Evolutionary conservation across 2,797 vertebrate genomes (phyloP).

Genomic region (Sebastes itinus): DNA sequence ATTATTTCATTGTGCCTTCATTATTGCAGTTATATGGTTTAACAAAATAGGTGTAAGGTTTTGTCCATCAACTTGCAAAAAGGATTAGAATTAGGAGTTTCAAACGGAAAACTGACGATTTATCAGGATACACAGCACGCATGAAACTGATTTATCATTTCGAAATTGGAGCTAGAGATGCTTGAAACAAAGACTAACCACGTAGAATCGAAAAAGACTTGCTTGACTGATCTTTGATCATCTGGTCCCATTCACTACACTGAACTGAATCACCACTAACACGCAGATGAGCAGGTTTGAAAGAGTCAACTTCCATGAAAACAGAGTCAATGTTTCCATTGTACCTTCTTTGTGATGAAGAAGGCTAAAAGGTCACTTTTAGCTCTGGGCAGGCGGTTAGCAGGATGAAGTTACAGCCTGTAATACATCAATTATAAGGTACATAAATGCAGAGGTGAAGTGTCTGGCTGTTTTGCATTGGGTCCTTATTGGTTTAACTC

Average conservation of each 20-base stretch:
- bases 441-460: background rate
- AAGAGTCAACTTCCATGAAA: conserved; percentile 11
- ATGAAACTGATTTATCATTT: conserved; percentile 10
- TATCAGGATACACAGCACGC: background rate
- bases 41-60: background rate
- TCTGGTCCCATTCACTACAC: background rate
- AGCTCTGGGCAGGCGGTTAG: conserved; percentile 34
- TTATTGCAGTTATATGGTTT: background rate
- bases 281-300: background rate
- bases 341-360: conserved; percentile 11
- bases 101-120: background rate
- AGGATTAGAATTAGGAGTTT: background rate
- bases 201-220: background rate
- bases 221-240: conserved; percentile 27
- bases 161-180: conserved; percentile 3
- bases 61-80: background rate
- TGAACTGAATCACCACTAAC: background rate
- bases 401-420: conserved; percentile 53
- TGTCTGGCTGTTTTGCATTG: background rate
- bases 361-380: conserved; percentile 38
- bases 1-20: background rate
- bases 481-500: background rate
- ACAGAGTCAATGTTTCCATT: conserved; percentile 24
- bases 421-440: conserved; percentile 21
- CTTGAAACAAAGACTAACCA: conserved; percentile 2